Conservation (phyloP, 2,113 vertebrate species). For the Pogonocichla stellata region DNA sequence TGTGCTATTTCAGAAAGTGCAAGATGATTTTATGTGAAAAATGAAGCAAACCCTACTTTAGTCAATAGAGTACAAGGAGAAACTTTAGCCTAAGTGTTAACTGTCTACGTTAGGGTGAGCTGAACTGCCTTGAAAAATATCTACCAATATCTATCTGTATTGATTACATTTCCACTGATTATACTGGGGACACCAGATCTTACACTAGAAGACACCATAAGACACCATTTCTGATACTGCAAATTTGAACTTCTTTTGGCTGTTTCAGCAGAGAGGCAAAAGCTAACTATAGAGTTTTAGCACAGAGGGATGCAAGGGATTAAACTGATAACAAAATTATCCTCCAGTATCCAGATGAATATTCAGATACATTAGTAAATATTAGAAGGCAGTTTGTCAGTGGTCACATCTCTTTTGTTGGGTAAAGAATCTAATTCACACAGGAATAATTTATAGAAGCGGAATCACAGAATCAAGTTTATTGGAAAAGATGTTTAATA, state of each 20-base stretch:
- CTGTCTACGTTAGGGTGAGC: background rate
- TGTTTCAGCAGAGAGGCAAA: background rate
- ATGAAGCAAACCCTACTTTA: background rate
- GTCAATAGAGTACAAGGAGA: background rate
- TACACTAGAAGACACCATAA: background rate
- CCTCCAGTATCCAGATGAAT: background rate
- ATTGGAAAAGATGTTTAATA: background rate
- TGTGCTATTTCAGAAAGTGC: background rate
- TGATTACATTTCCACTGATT: background rate
- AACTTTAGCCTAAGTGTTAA: background rate
- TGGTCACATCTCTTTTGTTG: background rate
- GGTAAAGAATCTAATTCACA: background rate
- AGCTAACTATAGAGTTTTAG: background rate
- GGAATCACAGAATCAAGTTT: background rate
- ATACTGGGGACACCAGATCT: background rate
- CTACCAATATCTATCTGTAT: background rate
- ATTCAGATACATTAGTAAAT: background rate
- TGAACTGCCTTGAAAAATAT: background rate
- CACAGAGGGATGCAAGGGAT: background rate
- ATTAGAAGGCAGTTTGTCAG: background rate
- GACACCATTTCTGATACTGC: background rate
- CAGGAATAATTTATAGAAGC: background rate
- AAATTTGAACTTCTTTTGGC: background rate
- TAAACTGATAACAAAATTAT: background rate
- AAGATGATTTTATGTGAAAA: background rate